A percentile compares a stretch with the other conserved stretches of the same genome.
phyloP scores from a whole-genome alignment of 2,113 vertebrate species.

The Astatoreochromis straeleni region DNA sequence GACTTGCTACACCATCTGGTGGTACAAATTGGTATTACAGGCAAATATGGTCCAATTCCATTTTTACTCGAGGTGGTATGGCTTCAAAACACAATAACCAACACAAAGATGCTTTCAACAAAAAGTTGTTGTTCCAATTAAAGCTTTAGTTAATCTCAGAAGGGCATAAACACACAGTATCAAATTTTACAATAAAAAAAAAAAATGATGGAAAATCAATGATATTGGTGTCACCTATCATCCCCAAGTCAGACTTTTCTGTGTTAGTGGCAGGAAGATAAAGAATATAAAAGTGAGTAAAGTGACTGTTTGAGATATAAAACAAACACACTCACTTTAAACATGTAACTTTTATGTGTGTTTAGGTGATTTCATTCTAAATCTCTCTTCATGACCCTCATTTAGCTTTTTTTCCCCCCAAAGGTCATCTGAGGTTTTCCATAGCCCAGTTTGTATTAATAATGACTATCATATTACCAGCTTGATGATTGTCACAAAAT shows the following conservation, averaged over 20 bases:
- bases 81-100: not conserved
- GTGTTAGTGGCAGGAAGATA: not conserved
- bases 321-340: not conserved
- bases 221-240: not conserved
- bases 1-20: not conserved
- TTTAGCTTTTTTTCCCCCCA: rapidly evolving
- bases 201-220: not conserved
- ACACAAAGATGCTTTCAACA: not conserved
- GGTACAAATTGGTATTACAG: not conserved
- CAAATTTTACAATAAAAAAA: not conserved
- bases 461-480: not conserved
- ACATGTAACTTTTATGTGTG: not conserved
- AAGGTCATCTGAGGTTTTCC: not conserved
- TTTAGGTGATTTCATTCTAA: not conserved
- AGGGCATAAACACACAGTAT: not conserved
- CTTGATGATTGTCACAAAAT: not conserved
- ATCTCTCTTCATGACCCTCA: not conserved
- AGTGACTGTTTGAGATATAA: not conserved
- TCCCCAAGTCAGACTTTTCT: not conserved
- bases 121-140: not conserved
- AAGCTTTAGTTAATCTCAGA: not conserved
- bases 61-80: not conserved
- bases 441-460: not conserved
- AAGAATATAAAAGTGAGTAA: not conserved
- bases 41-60: not conserved